phyloP scores from a whole-genome alignment of 2,797 vertebrate species.

The Aeoliscus strigatus region DNA sequence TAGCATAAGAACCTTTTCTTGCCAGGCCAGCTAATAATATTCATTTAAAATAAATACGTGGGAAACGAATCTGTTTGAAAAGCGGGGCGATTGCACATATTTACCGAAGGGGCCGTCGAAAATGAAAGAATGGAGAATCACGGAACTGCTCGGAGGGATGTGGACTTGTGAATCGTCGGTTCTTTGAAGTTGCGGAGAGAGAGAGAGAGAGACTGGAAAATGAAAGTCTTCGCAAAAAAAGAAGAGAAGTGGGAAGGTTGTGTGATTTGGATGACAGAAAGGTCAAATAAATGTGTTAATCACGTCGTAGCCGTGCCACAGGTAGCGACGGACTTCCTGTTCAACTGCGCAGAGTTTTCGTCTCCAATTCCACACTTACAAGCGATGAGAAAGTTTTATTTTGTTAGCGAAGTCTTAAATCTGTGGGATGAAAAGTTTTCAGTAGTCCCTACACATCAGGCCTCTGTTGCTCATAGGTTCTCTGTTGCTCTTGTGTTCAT shows the following conservation, averaged over 20 bases:
- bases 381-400: slow-evolving; percentile 52
- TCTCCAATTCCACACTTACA: slow-evolving; percentile 27
- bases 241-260: slow-evolving; percentile 61
- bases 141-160: slow-evolving; percentile 67
- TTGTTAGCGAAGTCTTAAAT: slow-evolving; percentile 49
- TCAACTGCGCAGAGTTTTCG: slow-evolving; percentile 11
- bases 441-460: slow-evolving; percentile 58
- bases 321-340: too few relatives aligned
- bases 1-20: slow-evolving; percentile 80
- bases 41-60: slow-evolving; percentile 77
- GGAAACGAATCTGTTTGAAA: slow-evolving; percentile 68
- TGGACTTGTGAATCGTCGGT: slow-evolving; percentile 60
- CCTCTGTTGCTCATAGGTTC: slow-evolving; percentile 47
- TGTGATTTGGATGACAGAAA: slow-evolving; percentile 40
- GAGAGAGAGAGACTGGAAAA: too few relatives aligned
- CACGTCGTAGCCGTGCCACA: too few relatives aligned
- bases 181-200: slow-evolving; percentile 73
- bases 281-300: too few relatives aligned
- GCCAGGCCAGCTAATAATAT: slow-evolving; percentile 79
- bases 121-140: slow-evolving; percentile 70
- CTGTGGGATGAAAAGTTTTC: slow-evolving; percentile 46
- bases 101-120: slow-evolving; percentile 71
- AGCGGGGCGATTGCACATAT: slow-evolving; percentile 72
- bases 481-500: slow-evolving; percentile 50
- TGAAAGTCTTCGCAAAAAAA: slow-evolving; percentile 77